Base-by-base conservation (phyloP, 2,113 vertebrate genomes). In the Tenebrosternarchus preto region DNA sequence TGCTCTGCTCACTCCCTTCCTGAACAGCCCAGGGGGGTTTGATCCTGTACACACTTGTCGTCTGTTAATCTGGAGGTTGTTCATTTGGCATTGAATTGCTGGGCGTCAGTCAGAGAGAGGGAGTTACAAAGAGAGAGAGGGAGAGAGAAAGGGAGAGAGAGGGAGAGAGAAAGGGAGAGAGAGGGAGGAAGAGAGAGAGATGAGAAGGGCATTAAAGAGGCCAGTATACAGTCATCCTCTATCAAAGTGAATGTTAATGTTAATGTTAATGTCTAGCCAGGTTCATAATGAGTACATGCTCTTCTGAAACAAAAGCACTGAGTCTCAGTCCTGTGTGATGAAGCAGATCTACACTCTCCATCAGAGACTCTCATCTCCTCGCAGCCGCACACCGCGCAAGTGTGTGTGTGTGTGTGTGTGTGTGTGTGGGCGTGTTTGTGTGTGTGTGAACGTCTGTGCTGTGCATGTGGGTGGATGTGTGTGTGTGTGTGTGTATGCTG, bases 381-480 rank as follows among this genome's bases (percentile, higher is more conserved):
- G n/a, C n/a, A n/a, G n/a, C n/a, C n/a, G n/a, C n/a, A n/a, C n/a
- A n/a, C n/a, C n/a, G n/a, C n/a, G n/a, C n/a, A n/a, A n/a, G n/a
- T 5, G 39, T 43, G 39, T 43, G 1, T 43, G 39, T 43, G 39
- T 43, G 39, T 43, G 39, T 43, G 39, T 36, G 36, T 7, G 7
- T n/a, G n/a, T n/a, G n/a, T n/a, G n/a, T n/a, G n/a, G n/a, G n/a
- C n/a, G n/a, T n/a, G n/a, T n/a, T n/a, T n/a, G 55, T 46, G 25
- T 74, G 29, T 59, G 59, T 50, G 56, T 73, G 55, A 29, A 27
- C 46, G 53, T 36, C 6, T 1, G 15, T 66, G 68, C 50, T 59
- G 63, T 16, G n/a, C 50, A 29, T 31, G 17, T 71, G 39, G 55
- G 55, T 75, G 59, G 69, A 59, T 80, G 59, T 27, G 29, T 76